Conservation (phyloP, 1,140 invertebrate species). For the Microplitis mediator region DNA sequence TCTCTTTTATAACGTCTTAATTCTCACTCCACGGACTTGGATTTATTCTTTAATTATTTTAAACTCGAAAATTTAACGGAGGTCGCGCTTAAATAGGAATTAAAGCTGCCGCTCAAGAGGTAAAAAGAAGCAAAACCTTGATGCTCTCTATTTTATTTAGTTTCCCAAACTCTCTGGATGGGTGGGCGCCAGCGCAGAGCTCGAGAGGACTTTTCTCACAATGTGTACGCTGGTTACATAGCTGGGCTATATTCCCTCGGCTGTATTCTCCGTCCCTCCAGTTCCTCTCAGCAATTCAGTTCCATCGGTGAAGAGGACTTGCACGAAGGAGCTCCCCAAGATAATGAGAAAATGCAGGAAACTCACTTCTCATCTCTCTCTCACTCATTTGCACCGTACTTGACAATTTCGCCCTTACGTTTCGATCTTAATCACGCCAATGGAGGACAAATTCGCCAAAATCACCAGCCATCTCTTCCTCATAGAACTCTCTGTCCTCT, state of each 20-base stretch:
- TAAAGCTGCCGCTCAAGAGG: too few relatives aligned
- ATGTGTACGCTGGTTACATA: too few relatives aligned
- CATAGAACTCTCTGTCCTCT: background rate
- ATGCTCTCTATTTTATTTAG: slow-evolving; percentile 31
- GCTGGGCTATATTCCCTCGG: background rate
- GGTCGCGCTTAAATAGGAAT: too few relatives aligned
- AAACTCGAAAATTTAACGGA: slow-evolving; percentile 2
- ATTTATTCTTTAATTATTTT: slow-evolving; percentile 16
- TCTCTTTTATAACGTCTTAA: background rate
- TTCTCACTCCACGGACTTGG: background rate
- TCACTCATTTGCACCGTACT: background rate
- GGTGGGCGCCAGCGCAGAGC: too few relatives aligned
- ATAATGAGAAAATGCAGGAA: slow-evolving; percentile 48
- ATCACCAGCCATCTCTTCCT: slow-evolving; percentile 25
- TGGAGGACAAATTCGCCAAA: slow-evolving; percentile 29
- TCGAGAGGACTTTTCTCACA: background rate
- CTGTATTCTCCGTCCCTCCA: background rate
- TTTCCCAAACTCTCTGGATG: slow-evolving; percentile 14
- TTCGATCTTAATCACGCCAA: slow-evolving; percentile 39
- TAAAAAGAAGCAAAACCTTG: background rate
- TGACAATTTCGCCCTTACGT: background rate
- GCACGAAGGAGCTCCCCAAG: slow-evolving; percentile 6
- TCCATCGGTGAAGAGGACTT: too few relatives aligned
- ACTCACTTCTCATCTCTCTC: background rate
- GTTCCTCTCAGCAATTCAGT: background rate